Conservation (phyloP, 2,888 invertebrate genomes). For the Crematogaster levior region DNA sequence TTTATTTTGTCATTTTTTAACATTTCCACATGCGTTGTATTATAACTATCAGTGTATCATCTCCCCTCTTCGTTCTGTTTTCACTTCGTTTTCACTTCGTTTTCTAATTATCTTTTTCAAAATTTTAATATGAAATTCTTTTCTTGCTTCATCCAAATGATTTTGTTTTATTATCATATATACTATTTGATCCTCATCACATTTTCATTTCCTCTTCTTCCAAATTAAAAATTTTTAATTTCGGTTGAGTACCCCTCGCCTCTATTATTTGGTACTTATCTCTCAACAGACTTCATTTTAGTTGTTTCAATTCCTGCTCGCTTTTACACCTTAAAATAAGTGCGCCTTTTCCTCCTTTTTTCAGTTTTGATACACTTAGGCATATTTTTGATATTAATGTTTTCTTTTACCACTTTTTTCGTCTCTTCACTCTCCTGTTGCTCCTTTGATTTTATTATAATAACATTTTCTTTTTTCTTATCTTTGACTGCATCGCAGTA, state of each 20-base stretch:
- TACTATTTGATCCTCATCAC: background rate
- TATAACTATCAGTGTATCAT: conserved; percentile 21
- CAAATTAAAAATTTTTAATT: background rate
- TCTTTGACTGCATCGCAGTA: background rate
- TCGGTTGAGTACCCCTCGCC: background rate
- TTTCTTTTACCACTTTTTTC: background rate
- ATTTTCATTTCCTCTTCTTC: background rate
- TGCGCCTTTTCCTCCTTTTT: background rate
- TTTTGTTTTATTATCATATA: background rate
- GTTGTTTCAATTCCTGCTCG: background rate
- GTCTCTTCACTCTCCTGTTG: background rate
- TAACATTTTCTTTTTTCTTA: background rate
- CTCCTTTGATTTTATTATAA: background rate
- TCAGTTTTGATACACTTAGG: background rate
- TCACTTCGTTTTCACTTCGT: too few relatives aligned
- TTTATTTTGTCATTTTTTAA: conserved; percentile 38
- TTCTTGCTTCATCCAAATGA: background rate
- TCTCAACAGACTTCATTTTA: background rate
- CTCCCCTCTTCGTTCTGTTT: background rate
- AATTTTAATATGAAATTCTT: background rate
- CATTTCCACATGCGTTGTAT: conserved; percentile 9
- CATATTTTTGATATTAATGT: background rate
- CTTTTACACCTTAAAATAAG: background rate
- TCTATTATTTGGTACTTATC: background rate
- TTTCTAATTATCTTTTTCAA: background rate